phyloP scores from a whole-genome alignment of 1,140 invertebrate genomes.

The Cyclargus thomasi region DNA sequence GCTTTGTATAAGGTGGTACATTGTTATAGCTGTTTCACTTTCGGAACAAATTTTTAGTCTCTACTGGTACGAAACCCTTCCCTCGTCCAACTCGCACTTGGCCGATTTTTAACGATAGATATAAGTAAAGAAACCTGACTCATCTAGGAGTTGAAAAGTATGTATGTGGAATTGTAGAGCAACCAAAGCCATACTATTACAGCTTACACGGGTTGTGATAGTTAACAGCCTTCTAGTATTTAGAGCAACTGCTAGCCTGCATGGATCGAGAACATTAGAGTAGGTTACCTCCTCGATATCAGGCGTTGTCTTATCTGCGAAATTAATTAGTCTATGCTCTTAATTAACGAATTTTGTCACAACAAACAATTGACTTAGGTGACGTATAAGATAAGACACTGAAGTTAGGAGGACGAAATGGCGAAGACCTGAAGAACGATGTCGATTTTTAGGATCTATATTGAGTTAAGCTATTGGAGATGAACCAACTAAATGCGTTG shows the following conservation, averaged over 20 bases:
- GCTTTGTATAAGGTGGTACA: too few relatives aligned
- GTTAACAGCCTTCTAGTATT: background rate
- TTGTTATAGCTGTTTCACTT: too few relatives aligned
- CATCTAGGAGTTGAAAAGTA: too few relatives aligned
- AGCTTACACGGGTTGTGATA: background rate
- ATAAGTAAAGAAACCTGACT: too few relatives aligned
- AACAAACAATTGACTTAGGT: background rate
- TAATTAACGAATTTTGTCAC: background rate
- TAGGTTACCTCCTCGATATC: background rate
- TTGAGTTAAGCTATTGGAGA: too few relatives aligned
- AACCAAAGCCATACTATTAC: conserved; percentile 6
- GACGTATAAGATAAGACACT: background rate
- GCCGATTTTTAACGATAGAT: too few relatives aligned
- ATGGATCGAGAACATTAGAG: background rate
- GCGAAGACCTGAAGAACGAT: too few relatives aligned
- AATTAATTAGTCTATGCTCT: background rate
- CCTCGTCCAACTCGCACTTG: too few relatives aligned
- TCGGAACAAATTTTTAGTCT: too few relatives aligned
- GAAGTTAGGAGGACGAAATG: background rate
- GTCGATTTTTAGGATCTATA: too few relatives aligned
- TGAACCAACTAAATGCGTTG: too few relatives aligned
- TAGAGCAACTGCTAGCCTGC: background rate
- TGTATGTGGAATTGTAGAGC: background rate
- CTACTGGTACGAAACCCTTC: too few relatives aligned
- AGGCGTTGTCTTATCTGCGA: background rate